Evolutionary conservation across 2,888 invertebrate species (phyloP).

Genomic region (Automeris io): DNA sequence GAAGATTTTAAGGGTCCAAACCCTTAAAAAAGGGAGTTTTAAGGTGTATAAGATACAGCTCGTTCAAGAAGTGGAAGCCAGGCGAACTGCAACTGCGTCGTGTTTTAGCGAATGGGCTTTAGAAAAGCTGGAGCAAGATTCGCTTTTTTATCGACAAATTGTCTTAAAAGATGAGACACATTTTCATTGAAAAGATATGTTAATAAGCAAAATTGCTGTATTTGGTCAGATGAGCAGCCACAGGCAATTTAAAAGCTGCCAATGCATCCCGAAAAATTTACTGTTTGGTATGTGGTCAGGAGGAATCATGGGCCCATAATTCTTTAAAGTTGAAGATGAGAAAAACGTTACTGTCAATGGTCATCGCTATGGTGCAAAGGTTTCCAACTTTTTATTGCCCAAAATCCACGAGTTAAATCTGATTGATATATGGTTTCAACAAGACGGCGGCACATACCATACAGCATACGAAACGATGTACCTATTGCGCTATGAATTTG

Average conservation of each 20-base stretch:
- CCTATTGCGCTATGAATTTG: neutral
- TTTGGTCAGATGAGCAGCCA: constrained; percentile 10
- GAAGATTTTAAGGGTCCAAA: no score
- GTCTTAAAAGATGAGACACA: constrained; percentile 10
- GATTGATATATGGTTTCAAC: neutral
- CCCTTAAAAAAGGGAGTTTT: no score
- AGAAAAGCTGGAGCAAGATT: constrained; percentile 9
- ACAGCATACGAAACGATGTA: neutral
- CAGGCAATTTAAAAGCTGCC: constrained; percentile 8
- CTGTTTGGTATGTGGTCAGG: constrained; percentile 8
- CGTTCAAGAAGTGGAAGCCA: no score
- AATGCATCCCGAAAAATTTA: constrained; percentile 12
- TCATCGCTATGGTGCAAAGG: neutral
- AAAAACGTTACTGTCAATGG: constrained; percentile 7
- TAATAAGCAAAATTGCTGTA: constrained; percentile 11
- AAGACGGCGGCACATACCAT: neutral
- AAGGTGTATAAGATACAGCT: no score
- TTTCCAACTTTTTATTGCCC: neutral
- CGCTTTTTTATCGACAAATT: constrained; percentile 12
- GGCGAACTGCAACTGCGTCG: no score
- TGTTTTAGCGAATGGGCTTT: no score
- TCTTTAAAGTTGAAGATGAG: constrained; percentile 6
- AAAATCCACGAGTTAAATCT: neutral
- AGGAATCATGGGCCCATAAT: no score
- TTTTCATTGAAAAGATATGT: constrained; percentile 10